These are phyloP conservation scores for Nothura maculosa DNA, from an alignment of 2,797 vertebrate genomes.

Conservation along the genomic window DNA sequence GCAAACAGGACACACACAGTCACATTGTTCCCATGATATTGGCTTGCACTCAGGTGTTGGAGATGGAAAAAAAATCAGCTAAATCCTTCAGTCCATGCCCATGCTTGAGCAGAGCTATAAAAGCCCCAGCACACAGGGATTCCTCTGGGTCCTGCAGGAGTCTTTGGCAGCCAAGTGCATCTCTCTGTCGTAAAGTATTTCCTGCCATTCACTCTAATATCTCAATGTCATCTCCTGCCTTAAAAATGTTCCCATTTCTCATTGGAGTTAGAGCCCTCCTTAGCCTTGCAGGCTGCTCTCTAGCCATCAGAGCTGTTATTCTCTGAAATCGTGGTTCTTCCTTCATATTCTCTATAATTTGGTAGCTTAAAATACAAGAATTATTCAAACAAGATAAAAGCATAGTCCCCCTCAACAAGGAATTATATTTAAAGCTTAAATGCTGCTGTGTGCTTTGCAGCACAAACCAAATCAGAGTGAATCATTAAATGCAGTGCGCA, in stretches of 20 bases:
- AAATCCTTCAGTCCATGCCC: background rate
- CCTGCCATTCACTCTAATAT: conserved; percentile 24
- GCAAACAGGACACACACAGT: background rate
- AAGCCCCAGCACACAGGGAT: conserved; percentile 1
- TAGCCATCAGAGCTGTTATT: conserved; percentile 34
- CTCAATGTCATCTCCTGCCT: conserved; percentile 22
- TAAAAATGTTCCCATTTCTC: conserved; percentile 10
- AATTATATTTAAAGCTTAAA: background rate
- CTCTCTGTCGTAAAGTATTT: conserved; percentile 16
- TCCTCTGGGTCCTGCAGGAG: background rate
- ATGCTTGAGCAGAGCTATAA: background rate
- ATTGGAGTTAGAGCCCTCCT: background rate
- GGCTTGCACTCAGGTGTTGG: accelerated
- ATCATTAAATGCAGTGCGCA: background rate
- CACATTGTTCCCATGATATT: background rate
- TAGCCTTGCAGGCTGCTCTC: background rate
- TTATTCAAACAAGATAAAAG: conserved; percentile 9
- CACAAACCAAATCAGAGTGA: background rate
- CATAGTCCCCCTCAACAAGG: background rate
- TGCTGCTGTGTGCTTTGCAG: background rate
- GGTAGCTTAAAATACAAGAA: background rate
- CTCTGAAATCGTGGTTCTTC: conserved; percentile 4
- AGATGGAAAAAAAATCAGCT: background rate
- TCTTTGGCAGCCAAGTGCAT: background rate
- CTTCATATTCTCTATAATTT: conserved; percentile 11